phyloP scores from a whole-genome alignment of 2,797 vertebrate genomes.

The Octomys mimax region DNA sequence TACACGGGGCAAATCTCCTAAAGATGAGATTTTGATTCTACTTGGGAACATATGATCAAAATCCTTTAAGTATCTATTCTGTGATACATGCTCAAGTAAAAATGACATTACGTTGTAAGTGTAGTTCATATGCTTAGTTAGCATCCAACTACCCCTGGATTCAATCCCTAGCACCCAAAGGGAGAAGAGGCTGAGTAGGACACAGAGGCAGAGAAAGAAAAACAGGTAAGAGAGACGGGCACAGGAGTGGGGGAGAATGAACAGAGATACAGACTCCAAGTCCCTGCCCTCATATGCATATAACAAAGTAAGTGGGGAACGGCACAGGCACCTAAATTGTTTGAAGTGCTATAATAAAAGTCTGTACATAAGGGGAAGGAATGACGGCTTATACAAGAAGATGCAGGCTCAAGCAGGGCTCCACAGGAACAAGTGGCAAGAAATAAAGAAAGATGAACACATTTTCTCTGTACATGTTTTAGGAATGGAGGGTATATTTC shows the following conservation, averaged over 20 bases:
- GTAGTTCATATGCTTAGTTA: neutral
- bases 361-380: neutral
- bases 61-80: neutral
- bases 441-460: neutral
- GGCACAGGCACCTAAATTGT: neutral
- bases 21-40: neutral
- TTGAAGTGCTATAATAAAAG: neutral
- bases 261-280: neutral
- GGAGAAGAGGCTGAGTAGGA: neutral
- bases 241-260: neutral
- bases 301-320: neutral
- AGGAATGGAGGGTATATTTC: neutral
- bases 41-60: neutral
- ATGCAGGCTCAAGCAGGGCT: neutral
- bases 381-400: neutral
- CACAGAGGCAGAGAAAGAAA: neutral
- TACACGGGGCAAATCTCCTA: neutral
- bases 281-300: neutral
- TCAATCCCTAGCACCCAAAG: neutral
- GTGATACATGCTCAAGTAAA: neutral
- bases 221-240: neutral
- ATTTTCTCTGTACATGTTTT: neutral
- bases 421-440: neutral
- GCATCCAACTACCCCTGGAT: neutral
- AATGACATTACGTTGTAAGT: neutral